Conservation (phyloP, 2,888 invertebrate species). For the Campoletis raptor region DNA sequence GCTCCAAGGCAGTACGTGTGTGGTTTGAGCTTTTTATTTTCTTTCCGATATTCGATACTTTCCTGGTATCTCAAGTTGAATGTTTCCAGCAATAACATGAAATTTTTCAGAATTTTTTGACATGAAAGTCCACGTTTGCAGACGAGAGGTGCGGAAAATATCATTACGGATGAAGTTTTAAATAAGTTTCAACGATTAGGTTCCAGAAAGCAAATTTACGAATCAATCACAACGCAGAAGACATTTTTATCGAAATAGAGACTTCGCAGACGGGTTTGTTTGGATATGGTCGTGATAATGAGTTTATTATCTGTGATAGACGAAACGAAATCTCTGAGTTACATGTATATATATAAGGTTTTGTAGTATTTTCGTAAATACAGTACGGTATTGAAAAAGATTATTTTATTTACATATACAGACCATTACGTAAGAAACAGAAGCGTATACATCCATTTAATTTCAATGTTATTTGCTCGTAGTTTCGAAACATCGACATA, state of each 20-base stretch:
- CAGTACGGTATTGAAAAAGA: background rate
- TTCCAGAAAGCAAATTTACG: background rate
- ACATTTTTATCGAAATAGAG: background rate
- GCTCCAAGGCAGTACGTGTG: background rate
- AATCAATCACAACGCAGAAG: background rate
- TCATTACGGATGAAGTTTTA: too few species aligned
- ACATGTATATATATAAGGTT: background rate
- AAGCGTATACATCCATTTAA: background rate
- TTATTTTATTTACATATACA: background rate
- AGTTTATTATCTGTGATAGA: background rate
- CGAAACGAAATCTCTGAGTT: background rate
- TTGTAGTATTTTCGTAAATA: background rate
- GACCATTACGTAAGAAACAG: background rate
- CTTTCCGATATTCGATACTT: background rate
- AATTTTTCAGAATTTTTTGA: too few species aligned
- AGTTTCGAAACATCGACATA: background rate
- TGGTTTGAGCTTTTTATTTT: background rate
- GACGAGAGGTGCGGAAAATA: too few species aligned
- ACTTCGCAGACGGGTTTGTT: background rate
- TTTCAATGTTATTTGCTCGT: background rate
- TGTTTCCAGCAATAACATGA: too few species aligned
- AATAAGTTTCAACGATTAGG: background rate
- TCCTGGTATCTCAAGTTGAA: too few species aligned
- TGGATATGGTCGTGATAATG: background rate
- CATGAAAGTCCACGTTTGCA: too few species aligned